Percentiles rank a stretch among this genome's conserved stretches.
Evolutionary conservation across 2,888 invertebrate species (phyloP).

Genomic region (Rapana venosa): DNA sequence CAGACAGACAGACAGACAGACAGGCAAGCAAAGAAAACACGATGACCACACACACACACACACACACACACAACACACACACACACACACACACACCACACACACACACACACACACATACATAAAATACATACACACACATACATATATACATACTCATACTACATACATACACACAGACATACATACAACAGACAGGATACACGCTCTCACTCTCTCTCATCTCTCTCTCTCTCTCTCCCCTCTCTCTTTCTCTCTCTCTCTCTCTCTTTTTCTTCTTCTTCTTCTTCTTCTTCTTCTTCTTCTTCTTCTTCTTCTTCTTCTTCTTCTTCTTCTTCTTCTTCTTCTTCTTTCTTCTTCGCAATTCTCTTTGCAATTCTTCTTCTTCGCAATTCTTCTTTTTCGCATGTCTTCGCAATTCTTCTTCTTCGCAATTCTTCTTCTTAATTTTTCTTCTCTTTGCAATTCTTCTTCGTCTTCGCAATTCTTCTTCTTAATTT

Average conservation of each 20-base stretch:
- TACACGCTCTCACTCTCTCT: neutral
- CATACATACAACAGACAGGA: no score
- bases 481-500: neutral
- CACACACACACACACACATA: no score
- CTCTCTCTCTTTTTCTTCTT: neutral
- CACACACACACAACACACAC: no score
- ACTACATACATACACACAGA: no score
- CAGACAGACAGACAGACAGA: no score
- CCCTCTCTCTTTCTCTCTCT: neutral
- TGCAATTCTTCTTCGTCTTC: neutral
- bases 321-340: neutral
- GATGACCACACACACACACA: no score
- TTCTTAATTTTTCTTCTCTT: neutral
- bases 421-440: neutral
- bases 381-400: neutral
- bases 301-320: neutral
- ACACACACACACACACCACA: no score
- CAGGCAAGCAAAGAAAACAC: no score
- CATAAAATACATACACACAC: no score
- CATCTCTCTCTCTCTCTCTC: no score
- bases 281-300: neutral
- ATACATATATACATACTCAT: no score
- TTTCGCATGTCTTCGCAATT: neutral
- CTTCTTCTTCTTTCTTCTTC: neutral
- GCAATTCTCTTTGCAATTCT: neutral